A percentile compares a stretch with the other conserved stretches of the same genome.
phyloP scores from a whole-genome alignment of 2,888 invertebrate genomes.

The Chloromyia formosa region DNA sequence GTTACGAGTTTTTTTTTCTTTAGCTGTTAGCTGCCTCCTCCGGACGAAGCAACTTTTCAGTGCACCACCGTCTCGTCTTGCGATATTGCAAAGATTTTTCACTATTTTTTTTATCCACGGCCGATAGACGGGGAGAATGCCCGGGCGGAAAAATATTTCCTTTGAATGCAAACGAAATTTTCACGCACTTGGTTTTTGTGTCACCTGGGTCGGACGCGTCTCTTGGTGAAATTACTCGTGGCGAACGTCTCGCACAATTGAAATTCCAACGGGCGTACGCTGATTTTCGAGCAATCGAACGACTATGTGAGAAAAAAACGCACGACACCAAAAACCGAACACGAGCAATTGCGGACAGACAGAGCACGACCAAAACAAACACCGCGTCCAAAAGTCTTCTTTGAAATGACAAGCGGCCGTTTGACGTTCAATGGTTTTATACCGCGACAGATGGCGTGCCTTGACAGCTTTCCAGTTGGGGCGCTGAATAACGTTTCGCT shows the following conservation, averaged over 20 bases:
- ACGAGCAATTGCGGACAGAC: neutral
- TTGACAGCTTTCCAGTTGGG: constrained; percentile 25
- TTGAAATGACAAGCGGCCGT: constrained; percentile 35
- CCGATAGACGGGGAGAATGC: neutral
- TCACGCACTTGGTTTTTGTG: no score
- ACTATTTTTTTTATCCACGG: no score
- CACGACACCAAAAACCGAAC: no score
- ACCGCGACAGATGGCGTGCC: constrained; percentile 14
- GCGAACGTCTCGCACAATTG: neutral
- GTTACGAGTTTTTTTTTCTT: constrained; percentile 1
- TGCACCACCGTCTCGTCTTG: neutral
- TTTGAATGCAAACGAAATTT: neutral
- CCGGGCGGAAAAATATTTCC: constrained; percentile 18
- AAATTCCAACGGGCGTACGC: neutral
- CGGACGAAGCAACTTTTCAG: neutral
- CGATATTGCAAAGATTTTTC: no score
- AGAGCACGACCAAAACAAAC: constrained; percentile 31
- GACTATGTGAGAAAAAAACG: neutral
- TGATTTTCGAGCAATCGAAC: constrained; percentile 11
- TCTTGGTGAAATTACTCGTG: neutral
- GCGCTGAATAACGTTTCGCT: no score
- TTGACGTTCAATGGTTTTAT: constrained; percentile 31
- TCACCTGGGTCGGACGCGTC: no score
- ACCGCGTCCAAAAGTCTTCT: constrained; percentile 26
- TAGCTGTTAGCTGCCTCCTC: neutral